phyloP scores from a whole-genome alignment of 1,140 invertebrate species.

The Mylabris phalerata region DNA sequence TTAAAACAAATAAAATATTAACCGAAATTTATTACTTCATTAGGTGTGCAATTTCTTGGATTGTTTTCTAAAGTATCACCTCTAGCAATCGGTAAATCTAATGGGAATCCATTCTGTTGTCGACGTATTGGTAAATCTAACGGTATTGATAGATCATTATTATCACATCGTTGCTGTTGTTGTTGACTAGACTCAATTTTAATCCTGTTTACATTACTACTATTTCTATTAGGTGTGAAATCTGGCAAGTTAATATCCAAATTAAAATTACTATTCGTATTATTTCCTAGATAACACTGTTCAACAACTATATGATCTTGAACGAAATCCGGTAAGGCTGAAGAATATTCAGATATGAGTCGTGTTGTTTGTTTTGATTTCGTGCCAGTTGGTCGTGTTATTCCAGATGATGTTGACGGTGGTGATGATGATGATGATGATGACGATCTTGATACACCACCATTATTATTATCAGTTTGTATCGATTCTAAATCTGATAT shows the following conservation, averaged over 20 bases:
- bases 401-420: no score
- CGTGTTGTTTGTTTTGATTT: slow-evolving; percentile 25
- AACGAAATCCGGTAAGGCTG: slow-evolving; percentile 57
- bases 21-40: slow-evolving; percentile 18
- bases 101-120: slow-evolving; percentile 38
- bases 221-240: slow-evolving; percentile 46
- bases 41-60: slow-evolving; percentile 27
- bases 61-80: slow-evolving; percentile 2
- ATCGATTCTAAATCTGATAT: slow-evolving; percentile 25
- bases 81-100: slow-evolving; percentile 41
- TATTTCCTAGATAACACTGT: slow-evolving; percentile 48
- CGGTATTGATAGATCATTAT: slow-evolving; percentile 34
- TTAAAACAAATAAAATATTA: background rate
- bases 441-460: no score
- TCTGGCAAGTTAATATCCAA: slow-evolving; percentile 49
- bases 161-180: slow-evolving; percentile 41
- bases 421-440: no score
- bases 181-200: slow-evolving; percentile 29
- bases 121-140: slow-evolving; percentile 32
- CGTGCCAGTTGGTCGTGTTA: slow-evolving; percentile 6
- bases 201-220: slow-evolving; percentile 16
- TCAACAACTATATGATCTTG: slow-evolving; percentile 59
- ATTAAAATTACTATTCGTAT: slow-evolving; percentile 32
- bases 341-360: slow-evolving; percentile 37
- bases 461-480: no score